phyloP scores from a whole-genome alignment of 2,888 invertebrate species.

The Patella ulyssiponensis region DNA sequence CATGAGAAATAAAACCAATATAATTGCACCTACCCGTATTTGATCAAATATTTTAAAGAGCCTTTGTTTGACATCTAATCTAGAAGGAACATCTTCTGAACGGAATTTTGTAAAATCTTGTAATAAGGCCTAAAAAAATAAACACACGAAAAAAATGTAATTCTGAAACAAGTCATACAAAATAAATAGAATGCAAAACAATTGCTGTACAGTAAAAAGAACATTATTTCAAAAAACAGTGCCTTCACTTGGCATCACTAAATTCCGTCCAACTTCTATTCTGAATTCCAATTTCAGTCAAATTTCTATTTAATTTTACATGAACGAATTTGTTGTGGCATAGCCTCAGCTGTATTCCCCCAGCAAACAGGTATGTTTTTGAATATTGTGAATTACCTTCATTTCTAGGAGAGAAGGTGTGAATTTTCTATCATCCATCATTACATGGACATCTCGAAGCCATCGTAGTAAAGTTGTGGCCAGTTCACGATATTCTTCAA shows the following conservation, averaged over 20 bases:
- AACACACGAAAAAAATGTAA: not conserved
- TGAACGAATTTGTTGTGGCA: not conserved
- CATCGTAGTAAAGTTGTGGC: conserved; percentile 90
- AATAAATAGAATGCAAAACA: too few species aligned
- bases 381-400: conserved; percentile 79
- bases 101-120: conserved; percentile 93
- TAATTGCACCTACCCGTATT: conserved; percentile 66
- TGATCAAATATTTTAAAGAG: conserved; percentile 84
- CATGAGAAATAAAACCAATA: not conserved
- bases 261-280: too few species aligned
- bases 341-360: not conserved
- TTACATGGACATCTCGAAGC: conserved; percentile 90
- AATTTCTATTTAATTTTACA: not conserved
- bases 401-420: conserved; percentile 94
- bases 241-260: too few species aligned
- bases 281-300: too few species aligned
- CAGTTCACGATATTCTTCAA: conserved; percentile 91
- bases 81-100: conserved; percentile 92
- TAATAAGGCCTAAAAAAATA: conserved; percentile 76
- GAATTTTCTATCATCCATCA: conserved; percentile 91
- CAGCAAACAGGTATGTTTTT: not conserved
- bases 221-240: too few species aligned
- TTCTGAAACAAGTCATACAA: too few species aligned
- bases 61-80: conserved; percentile 91
- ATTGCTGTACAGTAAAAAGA: too few species aligned